These are phyloP conservation scores for Mustelus asterias DNA, from an alignment of 2,113 vertebrate species.

Conservation along the genomic window DNA sequence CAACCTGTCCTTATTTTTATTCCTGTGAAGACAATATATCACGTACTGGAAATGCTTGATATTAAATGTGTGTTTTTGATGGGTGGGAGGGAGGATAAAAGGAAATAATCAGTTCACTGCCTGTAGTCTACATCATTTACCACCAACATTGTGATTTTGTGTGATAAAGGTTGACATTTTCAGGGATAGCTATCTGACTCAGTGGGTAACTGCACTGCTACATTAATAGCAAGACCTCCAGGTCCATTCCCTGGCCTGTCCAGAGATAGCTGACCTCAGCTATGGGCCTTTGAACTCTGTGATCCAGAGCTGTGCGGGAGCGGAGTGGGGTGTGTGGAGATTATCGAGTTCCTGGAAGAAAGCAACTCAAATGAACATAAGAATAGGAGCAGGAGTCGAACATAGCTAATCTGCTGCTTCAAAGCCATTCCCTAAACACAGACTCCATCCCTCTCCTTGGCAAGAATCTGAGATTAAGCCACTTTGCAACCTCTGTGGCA, in stretches of 20 bases:
- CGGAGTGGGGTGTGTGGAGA: too few species aligned
- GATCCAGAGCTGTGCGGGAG: not conserved
- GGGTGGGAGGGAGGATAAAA: not conserved
- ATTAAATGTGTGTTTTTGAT: not conserved
- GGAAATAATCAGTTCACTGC: not conserved
- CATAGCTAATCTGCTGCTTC: not conserved
- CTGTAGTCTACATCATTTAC: not conserved
- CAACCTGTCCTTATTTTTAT: slow-evolving; percentile 32
- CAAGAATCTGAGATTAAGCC: not conserved
- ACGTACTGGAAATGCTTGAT: not conserved
- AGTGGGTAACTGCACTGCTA: not conserved
- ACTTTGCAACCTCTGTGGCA: not conserved
- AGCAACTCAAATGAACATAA: not conserved
- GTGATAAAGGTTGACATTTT: not conserved
- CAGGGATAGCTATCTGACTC: not conserved
- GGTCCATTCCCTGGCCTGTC: too few species aligned
- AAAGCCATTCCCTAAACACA: not conserved
- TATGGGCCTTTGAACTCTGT: not conserved
- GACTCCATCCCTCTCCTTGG: too few species aligned
- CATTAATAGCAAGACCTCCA: not conserved
- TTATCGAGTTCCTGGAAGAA: not conserved
- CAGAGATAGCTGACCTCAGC: not conserved
- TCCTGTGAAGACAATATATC: not conserved
- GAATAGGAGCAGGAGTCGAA: not conserved
- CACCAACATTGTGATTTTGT: not conserved